Percentiles rank a stretch among this genome's conserved stretches.
These are phyloP conservation scores for Melierax canorus DNA, from an alignment of 2,113 vertebrate genomes.

Conservation along the genomic window DNA sequence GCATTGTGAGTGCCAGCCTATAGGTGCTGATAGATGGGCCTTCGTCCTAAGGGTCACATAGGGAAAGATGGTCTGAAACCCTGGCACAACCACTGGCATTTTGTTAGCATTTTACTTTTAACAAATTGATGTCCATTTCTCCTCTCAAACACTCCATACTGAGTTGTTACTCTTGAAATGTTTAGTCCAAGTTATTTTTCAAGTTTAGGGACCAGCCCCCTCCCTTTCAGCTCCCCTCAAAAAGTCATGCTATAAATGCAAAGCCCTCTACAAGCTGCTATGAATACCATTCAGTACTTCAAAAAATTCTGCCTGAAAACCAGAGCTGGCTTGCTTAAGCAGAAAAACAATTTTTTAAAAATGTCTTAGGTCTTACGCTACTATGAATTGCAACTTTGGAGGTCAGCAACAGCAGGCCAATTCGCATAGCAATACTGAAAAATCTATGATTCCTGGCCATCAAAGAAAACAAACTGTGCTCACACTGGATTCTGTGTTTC, in stretches of 20 bases:
- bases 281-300: background rate
- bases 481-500: background rate
- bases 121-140: background rate
- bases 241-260: background rate
- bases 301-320: background rate
- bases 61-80: background rate
- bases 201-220: background rate
- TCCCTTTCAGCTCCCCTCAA: background rate
- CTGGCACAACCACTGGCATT: background rate
- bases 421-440: background rate
- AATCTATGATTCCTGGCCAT: background rate
- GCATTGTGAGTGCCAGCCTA: slow-evolving; percentile 93
- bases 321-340: background rate
- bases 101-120: background rate
- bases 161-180: background rate
- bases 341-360: background rate
- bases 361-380: background rate
- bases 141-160: background rate
- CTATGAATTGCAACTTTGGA: background rate
- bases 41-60: slow-evolving; percentile 79
- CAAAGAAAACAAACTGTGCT: background rate
- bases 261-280: background rate
- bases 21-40: slow-evolving; percentile 83
- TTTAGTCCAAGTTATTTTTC: background rate
- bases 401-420: background rate